Percentiles rank a stretch among this genome's conserved stretches.
These are phyloP conservation scores for Halictus quadricinctus DNA, from an alignment of 2,888 invertebrate species.

Conservation along the genomic window DNA sequence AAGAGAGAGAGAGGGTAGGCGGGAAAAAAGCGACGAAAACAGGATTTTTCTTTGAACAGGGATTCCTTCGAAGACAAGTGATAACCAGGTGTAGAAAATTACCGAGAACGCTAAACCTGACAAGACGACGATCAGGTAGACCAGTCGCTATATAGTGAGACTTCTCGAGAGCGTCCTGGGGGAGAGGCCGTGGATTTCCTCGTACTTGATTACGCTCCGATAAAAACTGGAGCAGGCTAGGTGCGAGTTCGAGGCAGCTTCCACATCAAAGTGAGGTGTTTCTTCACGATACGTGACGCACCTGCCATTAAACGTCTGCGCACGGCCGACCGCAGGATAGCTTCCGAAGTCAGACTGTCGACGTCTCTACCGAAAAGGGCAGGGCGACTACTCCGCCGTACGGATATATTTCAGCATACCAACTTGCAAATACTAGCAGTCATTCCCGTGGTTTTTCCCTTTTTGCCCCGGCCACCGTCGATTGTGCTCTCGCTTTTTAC, in stretches of 20 bases:
- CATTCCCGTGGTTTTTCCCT: slow-evolving; percentile 26
- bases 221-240: slow-evolving; percentile 72
- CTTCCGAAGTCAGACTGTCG: slow-evolving; percentile 37
- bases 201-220: slow-evolving; percentile 71
- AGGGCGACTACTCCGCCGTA: slow-evolving; percentile 26
- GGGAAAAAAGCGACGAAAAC: slow-evolving; percentile 32
- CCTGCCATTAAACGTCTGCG: slow-evolving; percentile 66
- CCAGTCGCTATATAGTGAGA: slow-evolving; percentile 42
- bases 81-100: slow-evolving; percentile 63
- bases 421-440: slow-evolving; percentile 50
- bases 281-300: slow-evolving; percentile 71
- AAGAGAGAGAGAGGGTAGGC: background rate
- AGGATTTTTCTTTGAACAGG: slow-evolving; percentile 50
- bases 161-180: slow-evolving; percentile 63
- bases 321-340: slow-evolving; percentile 35
- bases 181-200: slow-evolving; percentile 73
- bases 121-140: slow-evolving; percentile 48
- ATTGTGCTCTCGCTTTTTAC: slow-evolving; percentile 36
- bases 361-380: slow-evolving; percentile 49
- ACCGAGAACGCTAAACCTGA: slow-evolving; percentile 54
- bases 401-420: slow-evolving; percentile 48
- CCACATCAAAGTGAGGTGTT: slow-evolving; percentile 65
- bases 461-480: slow-evolving; percentile 19
- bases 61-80: slow-evolving; percentile 54
- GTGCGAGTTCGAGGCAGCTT: slow-evolving; percentile 66